Evolutionary conservation across 1,140 invertebrate species (phyloP).

Genomic region (Diplogasteroides magnus): DNA sequence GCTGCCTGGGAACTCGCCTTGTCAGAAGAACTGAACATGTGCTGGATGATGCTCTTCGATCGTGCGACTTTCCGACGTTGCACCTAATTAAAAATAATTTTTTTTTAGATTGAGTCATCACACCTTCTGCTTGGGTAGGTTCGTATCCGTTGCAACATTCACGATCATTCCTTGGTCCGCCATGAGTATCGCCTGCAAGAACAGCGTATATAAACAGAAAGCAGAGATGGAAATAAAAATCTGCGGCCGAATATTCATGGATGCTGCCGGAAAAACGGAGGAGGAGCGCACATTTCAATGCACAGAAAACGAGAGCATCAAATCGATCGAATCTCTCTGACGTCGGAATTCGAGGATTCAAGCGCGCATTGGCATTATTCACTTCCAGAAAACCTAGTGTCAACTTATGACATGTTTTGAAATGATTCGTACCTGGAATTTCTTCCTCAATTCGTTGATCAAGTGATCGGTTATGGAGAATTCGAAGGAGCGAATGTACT

Average conservation of each 20-base stretch:
- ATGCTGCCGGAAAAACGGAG: not conserved
- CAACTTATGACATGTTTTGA: too few relatives aligned
- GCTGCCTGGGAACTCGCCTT: too few relatives aligned
- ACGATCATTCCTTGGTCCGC: conserved; percentile 78
- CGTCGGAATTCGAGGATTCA: too few relatives aligned
- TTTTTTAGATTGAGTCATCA: not conserved
- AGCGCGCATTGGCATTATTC: too few relatives aligned
- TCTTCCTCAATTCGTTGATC: conserved; percentile 45
- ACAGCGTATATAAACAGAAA: too few relatives aligned
- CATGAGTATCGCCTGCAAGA: conserved; percentile 78
- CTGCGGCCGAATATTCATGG: not conserved
- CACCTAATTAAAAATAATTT: not conserved
- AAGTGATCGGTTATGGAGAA: conserved; percentile 48
- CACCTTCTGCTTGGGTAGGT: conserved; percentile 73
- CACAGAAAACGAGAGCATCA: too few relatives aligned
- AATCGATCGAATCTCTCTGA: too few relatives aligned
- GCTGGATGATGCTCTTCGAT: conserved; percentile 83
- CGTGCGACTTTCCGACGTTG: conserved; percentile 77
- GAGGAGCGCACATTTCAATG: not conserved
- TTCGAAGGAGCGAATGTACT: conserved; percentile 57
- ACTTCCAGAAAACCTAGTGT: too few relatives aligned
- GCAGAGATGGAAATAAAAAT: too few relatives aligned
- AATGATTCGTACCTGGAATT: conserved; percentile 55
- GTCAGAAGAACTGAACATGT: conserved; percentile 38
- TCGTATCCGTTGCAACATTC: conserved; percentile 78